These are phyloP conservation scores for Oenanthe melanoleuca DNA, from an alignment of 2,113 vertebrate species.

Conservation along the genomic window DNA sequence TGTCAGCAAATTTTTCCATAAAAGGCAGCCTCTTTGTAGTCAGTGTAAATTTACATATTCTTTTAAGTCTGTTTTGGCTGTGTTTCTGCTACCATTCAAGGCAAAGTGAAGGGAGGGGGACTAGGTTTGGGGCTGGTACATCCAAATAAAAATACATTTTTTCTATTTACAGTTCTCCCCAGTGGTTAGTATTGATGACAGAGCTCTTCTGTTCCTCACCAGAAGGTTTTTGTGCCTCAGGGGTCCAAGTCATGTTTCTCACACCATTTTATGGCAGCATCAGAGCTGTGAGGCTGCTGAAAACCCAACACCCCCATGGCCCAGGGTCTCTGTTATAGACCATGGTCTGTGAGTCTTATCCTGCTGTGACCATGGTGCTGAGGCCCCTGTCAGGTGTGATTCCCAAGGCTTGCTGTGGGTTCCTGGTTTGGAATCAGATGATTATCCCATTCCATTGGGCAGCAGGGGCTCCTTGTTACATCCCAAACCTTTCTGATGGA, in stretches of 20 bases:
- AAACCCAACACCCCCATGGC: neutral
- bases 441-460: neutral
- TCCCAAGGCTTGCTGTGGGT: neutral
- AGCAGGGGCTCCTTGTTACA: neutral
- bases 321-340: neutral
- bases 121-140: neutral
- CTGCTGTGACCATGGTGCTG: neutral
- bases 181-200: neutral
- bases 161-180: neutral
- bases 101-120: neutral
- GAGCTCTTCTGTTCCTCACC: neutral
- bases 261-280: neutral
- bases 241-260: neutral
- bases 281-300: neutral
- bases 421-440: neutral
- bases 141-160: neutral
- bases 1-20: neutral
- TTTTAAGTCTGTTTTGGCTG: neutral
- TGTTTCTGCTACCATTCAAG: slow-evolving; percentile 12
- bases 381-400: neutral
- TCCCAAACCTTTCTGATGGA: neutral
- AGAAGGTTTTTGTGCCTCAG: neutral
- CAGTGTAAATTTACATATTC: neutral
- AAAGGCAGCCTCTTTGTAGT: neutral
- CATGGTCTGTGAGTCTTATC: neutral